Evolutionary conservation across 2,888 invertebrate species (phyloP), one percentile per base, ranked within the genome.

Genomic region (Synergus gifuensis): DNA sequence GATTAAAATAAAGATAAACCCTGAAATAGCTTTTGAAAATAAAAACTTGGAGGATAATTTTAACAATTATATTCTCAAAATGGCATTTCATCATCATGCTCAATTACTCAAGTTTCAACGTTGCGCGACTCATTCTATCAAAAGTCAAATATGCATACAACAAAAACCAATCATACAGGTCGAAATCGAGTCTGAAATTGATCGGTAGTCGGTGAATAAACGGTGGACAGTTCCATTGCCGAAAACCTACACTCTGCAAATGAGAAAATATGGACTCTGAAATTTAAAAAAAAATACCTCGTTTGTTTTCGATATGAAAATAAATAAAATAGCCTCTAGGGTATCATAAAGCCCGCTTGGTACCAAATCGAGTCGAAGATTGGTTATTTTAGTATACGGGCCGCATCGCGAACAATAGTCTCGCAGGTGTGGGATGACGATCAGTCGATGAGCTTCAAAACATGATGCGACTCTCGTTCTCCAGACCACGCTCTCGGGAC

Each of bases 271-370:
- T 49, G 16, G n/a, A 4, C 28, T 73, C 36, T 12, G n/a, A 12
- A 73, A 73, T 46, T 28, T 49, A 40, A 16, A 69, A 36, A 36
- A 69, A 73, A 73, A 73, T 4, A 8, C 36, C 73, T 73, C 54
- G 54, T 54, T 54, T 16, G 73, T 73, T 73, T 36, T 73, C 11
- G 46, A 40, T 54, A 54, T 49, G 73, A 54, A 49, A 73, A 73
- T 73, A 73, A 73, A 73, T 66, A 66, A 73, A 73, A 54, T 28
- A 73, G 36, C n/a, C 73, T 16, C 73, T 16, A 73, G 73, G 54
- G 73, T n/a, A 73, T 73, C 54, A 73, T 73, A n/a, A 49, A 54
- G 16, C 54, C 36, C 73, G 54, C n/a, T 73, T 73, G 73, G 9
- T 54, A 73, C 16, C 54, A 73, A 54, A 54, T 73, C 73, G 73